Conservation (phyloP, 2,113 vertebrate species). For the Tetrax tetrax region DNA sequence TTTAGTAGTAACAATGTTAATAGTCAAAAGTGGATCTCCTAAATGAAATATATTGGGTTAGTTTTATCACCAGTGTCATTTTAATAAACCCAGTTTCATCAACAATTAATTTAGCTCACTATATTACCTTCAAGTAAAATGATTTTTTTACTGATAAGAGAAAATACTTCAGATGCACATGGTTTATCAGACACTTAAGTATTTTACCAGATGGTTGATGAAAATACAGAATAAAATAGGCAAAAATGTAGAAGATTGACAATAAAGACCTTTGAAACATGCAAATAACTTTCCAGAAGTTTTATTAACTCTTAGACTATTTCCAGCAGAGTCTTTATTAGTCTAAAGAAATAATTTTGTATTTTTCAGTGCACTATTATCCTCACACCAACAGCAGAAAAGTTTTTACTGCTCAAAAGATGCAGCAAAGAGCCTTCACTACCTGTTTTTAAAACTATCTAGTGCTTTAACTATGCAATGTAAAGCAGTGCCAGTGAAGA, state of each 20-base stretch:
- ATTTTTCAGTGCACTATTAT: neutral
- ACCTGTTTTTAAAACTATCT: conserved; percentile 10
- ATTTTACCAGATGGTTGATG: neutral
- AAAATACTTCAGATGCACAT: neutral
- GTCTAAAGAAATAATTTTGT: neutral
- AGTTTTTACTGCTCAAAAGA: neutral
- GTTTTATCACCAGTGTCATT: neutral
- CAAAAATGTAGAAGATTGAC: conserved; percentile 17
- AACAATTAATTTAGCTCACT: conserved; percentile 13
- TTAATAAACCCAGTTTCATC: neutral
- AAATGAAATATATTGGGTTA: neutral
- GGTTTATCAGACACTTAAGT: neutral
- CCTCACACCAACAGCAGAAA: neutral
- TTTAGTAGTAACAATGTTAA: neutral
- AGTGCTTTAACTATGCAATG: neutral
- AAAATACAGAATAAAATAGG: conserved; percentile 22
- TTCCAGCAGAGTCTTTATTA: neutral
- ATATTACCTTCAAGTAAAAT: neutral
- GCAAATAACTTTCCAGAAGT: conserved; percentile 23
- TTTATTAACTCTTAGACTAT: neutral
- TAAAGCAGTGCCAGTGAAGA: conserved; percentile 24
- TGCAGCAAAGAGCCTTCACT: neutral
- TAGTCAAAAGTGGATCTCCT: neutral
- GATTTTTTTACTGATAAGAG: conserved; percentile 15
- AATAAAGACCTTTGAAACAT: conserved; percentile 2